Conservation (phyloP, 2,113 vertebrate genomes). For the Emydura subglobosa region DNA sequence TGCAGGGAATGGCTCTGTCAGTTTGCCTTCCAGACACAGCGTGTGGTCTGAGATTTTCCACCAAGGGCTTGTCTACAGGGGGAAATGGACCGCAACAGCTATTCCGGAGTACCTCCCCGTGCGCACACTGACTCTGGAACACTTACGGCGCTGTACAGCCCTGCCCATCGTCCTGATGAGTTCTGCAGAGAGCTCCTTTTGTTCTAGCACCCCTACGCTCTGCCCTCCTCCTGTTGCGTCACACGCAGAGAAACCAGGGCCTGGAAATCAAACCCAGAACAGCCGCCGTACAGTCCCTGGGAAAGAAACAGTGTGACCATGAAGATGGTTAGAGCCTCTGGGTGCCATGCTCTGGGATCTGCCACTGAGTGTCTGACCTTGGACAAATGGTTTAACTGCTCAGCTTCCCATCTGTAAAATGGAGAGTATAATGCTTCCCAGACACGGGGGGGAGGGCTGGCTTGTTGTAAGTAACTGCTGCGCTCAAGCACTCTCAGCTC, state of each 20-base stretch:
- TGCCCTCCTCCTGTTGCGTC: neutral
- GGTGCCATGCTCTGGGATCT: neutral
- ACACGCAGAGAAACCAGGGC: neutral
- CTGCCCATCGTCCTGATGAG: neutral
- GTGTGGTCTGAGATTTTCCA: neutral
- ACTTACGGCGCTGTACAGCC: neutral
- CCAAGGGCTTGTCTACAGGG: neutral
- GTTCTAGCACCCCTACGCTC: neutral
- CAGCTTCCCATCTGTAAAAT: neutral
- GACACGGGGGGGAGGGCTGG: neutral
- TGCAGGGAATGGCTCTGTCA: neutral
- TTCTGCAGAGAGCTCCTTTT: neutral
- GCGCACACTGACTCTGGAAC: neutral
- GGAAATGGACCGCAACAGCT: neutral
- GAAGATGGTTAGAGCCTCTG: neutral
- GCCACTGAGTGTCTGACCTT: neutral
- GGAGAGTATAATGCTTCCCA: neutral
- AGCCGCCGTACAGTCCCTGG: neutral
- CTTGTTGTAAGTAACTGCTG: neutral
- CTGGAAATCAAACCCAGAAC: neutral
- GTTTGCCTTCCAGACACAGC: neutral
- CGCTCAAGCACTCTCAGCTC: neutral
- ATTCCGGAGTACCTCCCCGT: neutral
- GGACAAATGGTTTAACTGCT: neutral
- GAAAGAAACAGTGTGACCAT: neutral